These are phyloP conservation scores for Argya squamiceps DNA, from an alignment of 2,797 vertebrate genomes.

Conservation along the genomic window DNA sequence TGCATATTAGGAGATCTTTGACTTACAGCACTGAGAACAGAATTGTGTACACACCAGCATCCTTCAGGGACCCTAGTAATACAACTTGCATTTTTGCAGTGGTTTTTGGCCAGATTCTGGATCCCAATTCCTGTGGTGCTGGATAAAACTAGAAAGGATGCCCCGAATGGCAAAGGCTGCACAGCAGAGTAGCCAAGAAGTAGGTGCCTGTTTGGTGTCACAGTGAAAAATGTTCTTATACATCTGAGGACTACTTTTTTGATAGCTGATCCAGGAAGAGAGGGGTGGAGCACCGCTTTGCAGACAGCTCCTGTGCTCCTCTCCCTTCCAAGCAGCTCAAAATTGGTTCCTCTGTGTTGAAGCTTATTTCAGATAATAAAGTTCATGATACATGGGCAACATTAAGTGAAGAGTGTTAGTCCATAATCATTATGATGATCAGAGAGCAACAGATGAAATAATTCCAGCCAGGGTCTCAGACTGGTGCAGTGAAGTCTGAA, in stretches of 20 bases:
- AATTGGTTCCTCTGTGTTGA: not conserved
- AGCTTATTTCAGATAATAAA: not conserved
- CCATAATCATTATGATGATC: not conserved
- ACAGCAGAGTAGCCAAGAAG: not conserved
- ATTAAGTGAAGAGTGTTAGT: not conserved
- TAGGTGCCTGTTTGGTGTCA: not conserved
- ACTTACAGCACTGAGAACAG: not conserved
- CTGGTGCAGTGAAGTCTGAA: not conserved
- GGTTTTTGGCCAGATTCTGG: not conserved
- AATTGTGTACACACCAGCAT: not conserved
- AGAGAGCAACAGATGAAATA: not conserved
- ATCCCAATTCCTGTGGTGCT: not conserved
- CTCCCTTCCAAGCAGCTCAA: not conserved
- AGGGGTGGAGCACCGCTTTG: not conserved
- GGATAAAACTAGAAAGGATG: not conserved
- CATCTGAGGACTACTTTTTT: not conserved
- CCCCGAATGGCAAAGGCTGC: not conserved
- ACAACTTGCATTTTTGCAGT: not conserved
- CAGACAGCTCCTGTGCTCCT: not conserved
- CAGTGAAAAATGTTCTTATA: not conserved
- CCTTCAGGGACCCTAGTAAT: not conserved
- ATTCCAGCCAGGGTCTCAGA: not conserved
- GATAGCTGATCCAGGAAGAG: not conserved
- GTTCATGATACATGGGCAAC: not conserved
- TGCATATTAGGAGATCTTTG: not conserved